phyloP scores from a whole-genome alignment of 2,797 vertebrate genomes.

The Mus spretus region DNA sequence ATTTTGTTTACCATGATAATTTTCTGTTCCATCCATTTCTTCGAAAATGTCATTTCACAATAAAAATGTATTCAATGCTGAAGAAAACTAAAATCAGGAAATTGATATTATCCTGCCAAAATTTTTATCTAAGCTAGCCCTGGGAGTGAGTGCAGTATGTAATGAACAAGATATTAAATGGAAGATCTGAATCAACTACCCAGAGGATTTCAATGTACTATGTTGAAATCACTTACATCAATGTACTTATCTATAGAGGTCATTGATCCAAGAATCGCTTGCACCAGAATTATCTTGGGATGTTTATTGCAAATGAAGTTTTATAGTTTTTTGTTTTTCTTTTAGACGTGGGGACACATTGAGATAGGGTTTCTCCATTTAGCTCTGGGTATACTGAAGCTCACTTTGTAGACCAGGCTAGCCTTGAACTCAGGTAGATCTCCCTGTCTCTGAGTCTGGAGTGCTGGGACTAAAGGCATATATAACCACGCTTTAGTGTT shows the following conservation, averaged over 20 bases:
- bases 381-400: background rate
- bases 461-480: background rate
- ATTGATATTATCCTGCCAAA: background rate
- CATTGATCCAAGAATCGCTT: background rate
- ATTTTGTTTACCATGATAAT: background rate
- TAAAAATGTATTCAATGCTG: background rate
- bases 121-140: background rate
- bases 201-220: background rate
- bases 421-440: background rate
- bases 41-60: background rate
- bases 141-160: background rate
- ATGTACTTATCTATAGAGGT: background rate
- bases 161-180: background rate
- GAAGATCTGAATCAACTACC: background rate
- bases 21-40: background rate
- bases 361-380: background rate
- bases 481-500: background rate
- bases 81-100: background rate
- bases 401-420: background rate
- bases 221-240: background rate
- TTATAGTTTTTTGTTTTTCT: background rate
- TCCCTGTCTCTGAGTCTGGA: background rate
- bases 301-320: background rate
- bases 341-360: fast-evolving
- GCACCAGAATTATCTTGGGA: background rate